Base-by-base conservation (phyloP, 2,888 invertebrate genomes). In the Acanthopleura granulata region DNA sequence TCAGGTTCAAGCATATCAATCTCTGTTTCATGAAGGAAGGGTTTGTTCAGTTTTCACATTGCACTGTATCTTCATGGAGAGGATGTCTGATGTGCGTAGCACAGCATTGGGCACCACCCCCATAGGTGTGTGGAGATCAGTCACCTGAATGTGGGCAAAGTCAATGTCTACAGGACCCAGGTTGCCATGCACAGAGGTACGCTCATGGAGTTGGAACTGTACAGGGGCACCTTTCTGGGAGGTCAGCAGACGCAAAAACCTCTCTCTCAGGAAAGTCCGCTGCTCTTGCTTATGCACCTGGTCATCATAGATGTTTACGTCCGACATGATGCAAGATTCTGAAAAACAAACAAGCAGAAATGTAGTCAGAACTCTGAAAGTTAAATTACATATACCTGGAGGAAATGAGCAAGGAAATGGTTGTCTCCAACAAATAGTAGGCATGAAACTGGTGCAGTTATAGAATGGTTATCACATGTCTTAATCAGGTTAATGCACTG, bases 51-150 rank as follows among this genome's bases (percentile, higher is more conserved):
- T 40, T 40, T 40, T 40, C 3, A 9, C 9, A 66, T 66, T 25
- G 14, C 22, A 66, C 6, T 6, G 57, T 12, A 80, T 66, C 62
- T 78, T 77, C 15, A 83, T 74, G 0, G 80, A 76, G 22, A 61
- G 16, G 16, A 87, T 81, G 75, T 89, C 89, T 0, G 82, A 82
- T 11, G 85, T 79, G 27, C 89, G 78, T 9, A 89, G 73, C 0
- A 85, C 76, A n/a, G 88, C 87, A 66, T 86, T 80, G 1, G 87
- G 87, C 27, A 88, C 78, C 1, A 82, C 79, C 15, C 88, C 89
- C 75, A 89, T 87, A 0, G 88, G 88, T 0, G 89, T 89, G n/a
- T 80, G 72, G 18, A 88, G 77, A 61, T 87, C 78, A 0, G 77
- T 75, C 4, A 87, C 82, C 69, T 86, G 85, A 16, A 88, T 72